These are phyloP conservation scores for Doris montereyensis DNA, from an alignment of 2,888 invertebrate genomes.

Conservation along the genomic window DNA sequence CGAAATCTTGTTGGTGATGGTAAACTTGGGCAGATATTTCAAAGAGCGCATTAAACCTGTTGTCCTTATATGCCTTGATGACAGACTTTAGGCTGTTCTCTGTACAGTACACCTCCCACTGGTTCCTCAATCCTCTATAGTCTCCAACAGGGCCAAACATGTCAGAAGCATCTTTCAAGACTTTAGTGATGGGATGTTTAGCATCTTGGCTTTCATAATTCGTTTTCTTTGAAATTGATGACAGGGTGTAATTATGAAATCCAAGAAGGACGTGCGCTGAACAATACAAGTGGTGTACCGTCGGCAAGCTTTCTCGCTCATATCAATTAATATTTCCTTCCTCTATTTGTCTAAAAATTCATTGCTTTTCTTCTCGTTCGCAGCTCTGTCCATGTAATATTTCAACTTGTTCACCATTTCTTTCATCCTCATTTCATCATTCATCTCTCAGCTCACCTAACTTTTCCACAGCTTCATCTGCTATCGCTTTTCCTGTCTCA, in stretches of 20 bases:
- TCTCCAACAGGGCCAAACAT: conserved; percentile 20
- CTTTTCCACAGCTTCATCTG: conserved; percentile 11
- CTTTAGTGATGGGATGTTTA: background rate
- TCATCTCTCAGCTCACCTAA: background rate
- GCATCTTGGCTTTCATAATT: background rate
- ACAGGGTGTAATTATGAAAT: conserved; percentile 2
- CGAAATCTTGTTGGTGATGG: conserved; percentile 6
- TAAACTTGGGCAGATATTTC: conserved; percentile 20
- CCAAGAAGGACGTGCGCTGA: conserved; percentile 3
- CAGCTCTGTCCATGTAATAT: conserved; percentile 15
- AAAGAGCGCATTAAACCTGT: conserved; percentile 14
- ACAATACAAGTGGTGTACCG: conserved; percentile 6
- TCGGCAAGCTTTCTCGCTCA: background rate
- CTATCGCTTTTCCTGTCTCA: conserved; percentile 26
- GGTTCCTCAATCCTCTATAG: background rate
- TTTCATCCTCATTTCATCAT: background rate
- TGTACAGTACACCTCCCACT: background rate
- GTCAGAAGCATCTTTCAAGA: background rate
- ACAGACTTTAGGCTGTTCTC: background rate
- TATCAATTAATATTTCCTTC: background rate
- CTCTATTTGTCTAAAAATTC: background rate
- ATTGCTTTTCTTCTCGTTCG: conserved; percentile 26
- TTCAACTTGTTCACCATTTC: background rate
- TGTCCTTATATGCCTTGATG: conserved; percentile 15
- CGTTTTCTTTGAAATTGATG: background rate